Evolutionary conservation across 2,888 invertebrate genomes (phyloP).

Genomic region (Rhingia campestris): DNA sequence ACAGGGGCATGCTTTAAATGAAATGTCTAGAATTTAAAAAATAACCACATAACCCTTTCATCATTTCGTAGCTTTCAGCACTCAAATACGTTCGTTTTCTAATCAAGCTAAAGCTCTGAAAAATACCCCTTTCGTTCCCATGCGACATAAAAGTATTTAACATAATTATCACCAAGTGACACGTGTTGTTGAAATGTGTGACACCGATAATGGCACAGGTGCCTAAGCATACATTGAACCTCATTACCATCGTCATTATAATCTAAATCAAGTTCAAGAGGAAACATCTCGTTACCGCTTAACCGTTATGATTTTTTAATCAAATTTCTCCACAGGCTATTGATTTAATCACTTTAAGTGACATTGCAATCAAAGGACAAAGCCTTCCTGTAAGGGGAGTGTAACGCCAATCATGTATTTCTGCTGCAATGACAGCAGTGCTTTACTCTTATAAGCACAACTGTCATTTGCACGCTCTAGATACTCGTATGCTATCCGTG

Average conservation of each 20-base stretch:
- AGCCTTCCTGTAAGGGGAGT: neutral
- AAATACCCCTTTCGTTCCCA: too few species aligned
- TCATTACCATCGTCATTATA: neutral
- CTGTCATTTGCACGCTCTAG: slow-evolving; percentile 42
- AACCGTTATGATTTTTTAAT: slow-evolving; percentile 9
- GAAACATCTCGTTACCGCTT: slow-evolving; percentile 4
- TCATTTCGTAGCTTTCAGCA: too few species aligned
- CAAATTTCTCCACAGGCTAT: slow-evolving; percentile 25
- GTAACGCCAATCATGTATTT: slow-evolving; percentile 26
- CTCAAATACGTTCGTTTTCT: too few species aligned
- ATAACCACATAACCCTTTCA: too few species aligned
- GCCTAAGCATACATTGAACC: neutral
- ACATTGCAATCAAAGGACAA: slow-evolving; percentile 31
- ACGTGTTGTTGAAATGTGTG: too few species aligned
- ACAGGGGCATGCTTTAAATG: too few species aligned
- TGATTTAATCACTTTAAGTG: slow-evolving; percentile 40
- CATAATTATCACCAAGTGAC: too few species aligned
- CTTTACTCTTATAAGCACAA: slow-evolving; percentile 32
- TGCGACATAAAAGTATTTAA: too few species aligned
- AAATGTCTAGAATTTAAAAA: too few species aligned
- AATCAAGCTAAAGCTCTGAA: too few species aligned
- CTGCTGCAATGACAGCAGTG: slow-evolving; percentile 21
- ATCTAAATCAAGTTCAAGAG: neutral
- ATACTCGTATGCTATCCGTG: neutral
- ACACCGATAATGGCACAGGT: too few species aligned